Evolutionary conservation across 2,797 vertebrate species (phyloP).

Genomic region (Intellagama lesueurii): DNA sequence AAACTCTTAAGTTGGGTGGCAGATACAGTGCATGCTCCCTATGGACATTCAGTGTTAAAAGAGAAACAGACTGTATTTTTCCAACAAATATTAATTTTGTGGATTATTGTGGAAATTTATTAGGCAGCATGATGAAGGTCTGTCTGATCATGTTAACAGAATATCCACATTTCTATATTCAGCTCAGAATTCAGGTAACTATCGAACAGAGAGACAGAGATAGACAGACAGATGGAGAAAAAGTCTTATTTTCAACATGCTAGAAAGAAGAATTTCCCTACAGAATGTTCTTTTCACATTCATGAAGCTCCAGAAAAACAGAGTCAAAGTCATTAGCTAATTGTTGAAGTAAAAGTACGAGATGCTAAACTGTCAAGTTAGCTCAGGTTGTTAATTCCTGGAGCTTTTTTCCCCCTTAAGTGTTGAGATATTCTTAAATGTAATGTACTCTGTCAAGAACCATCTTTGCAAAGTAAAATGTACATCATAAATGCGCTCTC

Average conservation of each 20-base stretch:
- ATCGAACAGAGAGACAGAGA: constrained; percentile 34
- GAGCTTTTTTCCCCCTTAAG: constrained; percentile 56
- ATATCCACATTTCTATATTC: constrained; percentile 34
- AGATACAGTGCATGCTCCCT: too few species aligned
- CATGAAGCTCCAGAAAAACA: constrained; percentile 42
- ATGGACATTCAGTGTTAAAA: too few species aligned
- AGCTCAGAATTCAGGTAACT: constrained; percentile 58
- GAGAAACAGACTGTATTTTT: too few species aligned
- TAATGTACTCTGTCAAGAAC: constrained; percentile 61
- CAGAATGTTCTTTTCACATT: constrained; percentile 32
- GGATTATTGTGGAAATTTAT: too few species aligned
- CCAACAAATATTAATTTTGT: too few species aligned
- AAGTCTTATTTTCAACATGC: not conserved
- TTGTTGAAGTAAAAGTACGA: constrained; percentile 56
- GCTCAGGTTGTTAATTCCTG: constrained; percentile 59
- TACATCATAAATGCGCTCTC: constrained; percentile 66
- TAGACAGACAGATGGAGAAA: constrained; percentile 4
- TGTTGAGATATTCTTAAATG: constrained; percentile 57
- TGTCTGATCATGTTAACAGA: constrained; percentile 35
- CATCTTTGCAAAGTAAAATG: constrained; percentile 60
- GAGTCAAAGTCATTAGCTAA: constrained; percentile 56
- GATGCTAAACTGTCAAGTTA: constrained; percentile 69
- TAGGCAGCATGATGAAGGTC: too few species aligned
- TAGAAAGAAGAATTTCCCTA: constrained; percentile 51
- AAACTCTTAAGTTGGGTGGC: too few species aligned